Conservation (phyloP, 2,888 invertebrate species). For the Petrolisthes manimaculis region DNA sequence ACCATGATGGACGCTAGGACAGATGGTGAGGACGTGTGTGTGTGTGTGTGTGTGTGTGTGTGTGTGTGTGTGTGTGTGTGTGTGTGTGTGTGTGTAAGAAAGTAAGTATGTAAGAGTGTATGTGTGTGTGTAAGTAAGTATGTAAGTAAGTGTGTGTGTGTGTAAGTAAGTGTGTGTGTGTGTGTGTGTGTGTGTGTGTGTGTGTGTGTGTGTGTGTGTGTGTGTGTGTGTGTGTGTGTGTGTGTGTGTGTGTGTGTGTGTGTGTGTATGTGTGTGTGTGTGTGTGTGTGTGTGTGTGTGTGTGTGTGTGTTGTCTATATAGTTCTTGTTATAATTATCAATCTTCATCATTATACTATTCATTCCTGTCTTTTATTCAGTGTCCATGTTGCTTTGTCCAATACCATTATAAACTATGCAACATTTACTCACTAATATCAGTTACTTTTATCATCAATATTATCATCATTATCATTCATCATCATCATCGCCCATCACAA, state of each 20-base stretch:
- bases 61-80: slow-evolving; percentile 1
- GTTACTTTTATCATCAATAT: too few species aligned
- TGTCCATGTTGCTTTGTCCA: too few species aligned
- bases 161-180: slow-evolving; percentile 3
- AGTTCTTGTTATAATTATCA: too few species aligned
- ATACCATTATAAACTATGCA: too few species aligned
- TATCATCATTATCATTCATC: too few species aligned
- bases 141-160: slow-evolving; percentile 2
- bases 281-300: slow-evolving; percentile 1
- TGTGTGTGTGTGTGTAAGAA: slow-evolving; percentile 3
- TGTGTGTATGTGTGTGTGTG: slow-evolving; percentile 1
- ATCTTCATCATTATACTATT: too few species aligned
- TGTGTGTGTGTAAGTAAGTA: slow-evolving; percentile 2
- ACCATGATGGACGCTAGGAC: neutral
- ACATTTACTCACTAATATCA: too few species aligned
- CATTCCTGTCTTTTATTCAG: too few species aligned
- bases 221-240: neutral
- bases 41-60: neutral
- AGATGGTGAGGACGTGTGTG: neutral
- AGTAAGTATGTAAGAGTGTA: too few species aligned
- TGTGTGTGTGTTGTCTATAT: neutral
- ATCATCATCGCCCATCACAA: too few species aligned
- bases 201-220: neutral
- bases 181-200: neutral
- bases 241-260: neutral